Evolutionary conservation across 1,140 invertebrate species (phyloP), one percentile per base, ranked within the genome.

Genomic region (Platyura marginata): DNA sequence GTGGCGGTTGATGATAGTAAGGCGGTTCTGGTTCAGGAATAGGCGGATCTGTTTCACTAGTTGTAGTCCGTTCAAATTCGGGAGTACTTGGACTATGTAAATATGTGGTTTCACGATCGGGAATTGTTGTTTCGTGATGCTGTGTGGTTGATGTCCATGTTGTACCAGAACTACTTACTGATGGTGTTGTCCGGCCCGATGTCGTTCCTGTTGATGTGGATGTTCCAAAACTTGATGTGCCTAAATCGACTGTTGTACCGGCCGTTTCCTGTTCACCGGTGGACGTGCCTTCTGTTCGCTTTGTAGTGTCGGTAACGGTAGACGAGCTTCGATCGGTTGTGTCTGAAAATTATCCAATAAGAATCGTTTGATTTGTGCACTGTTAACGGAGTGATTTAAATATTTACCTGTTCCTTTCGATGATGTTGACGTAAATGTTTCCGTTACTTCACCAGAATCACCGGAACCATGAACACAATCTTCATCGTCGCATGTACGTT

Each of bases 391-490:
- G n/a, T n/a, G n/a, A n/a, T 45, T n/a, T n/a, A n/a, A n/a, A 25
- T 44, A 61, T 56, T 51, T 53, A 70, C 70, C 70, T 53, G 66
- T 68, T 50, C 52, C 66, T 46, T 60, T 70, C 53, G 58, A 72
- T 46, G 61, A 76, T 49, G 63, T 71, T 48, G 66, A 72, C 50
- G 65, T 71, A 52, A 68, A 74, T 61, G 67, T 77, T 51, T 71
- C 73, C 9, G 70, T 73, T 5, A 67, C 61, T 53, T 71, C 70
- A 21, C 71, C 74, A 25, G 68, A 66, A 42, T 71, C 69, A 0
- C 81, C 81, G 2, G 81, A 84, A 3, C 81, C 81, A 45, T 77
- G 75, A 13, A 73, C 68, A 46, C 83, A 84, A 53, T 88, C 84
- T 56, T 88, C 83, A 55, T 88, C 82, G 47, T 81, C 78, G 52